Evolutionary conservation across 2,888 invertebrate genomes (phyloP).

Genomic region (Pherbina coryleti): DNA sequence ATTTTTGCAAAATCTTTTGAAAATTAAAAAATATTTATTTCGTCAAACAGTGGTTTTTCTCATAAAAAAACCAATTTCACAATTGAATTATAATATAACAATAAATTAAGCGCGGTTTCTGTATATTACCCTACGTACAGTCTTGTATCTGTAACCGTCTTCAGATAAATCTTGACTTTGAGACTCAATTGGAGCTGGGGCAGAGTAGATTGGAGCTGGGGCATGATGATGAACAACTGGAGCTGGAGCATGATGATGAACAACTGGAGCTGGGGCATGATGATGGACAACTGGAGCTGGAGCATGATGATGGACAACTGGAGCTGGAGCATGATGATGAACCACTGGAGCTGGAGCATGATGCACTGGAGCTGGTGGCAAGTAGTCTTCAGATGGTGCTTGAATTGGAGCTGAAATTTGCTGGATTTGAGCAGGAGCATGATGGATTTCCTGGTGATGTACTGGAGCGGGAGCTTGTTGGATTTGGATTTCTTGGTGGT

Average conservation of each 20-base stretch:
- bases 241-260: not conserved
- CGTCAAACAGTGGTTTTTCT: not conserved
- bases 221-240: constrained; percentile 18
- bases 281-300: constrained; percentile 6
- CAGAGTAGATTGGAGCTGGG: constrained; percentile 28
- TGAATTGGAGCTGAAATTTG: not conserved
- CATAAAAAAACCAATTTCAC: not conserved
- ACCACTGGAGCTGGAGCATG: constrained; percentile 31
- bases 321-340: constrained; percentile 25
- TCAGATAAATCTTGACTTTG: constrained; percentile 8
- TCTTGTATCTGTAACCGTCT: constrained; percentile 34
- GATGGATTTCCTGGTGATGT: not conserved
- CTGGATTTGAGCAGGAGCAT: constrained; percentile 27
- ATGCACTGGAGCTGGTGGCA: constrained; percentile 24
- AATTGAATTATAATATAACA: not conserved
- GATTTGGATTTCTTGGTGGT: not conserved
- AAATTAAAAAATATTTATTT: not conserved
- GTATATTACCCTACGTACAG: constrained; percentile 24
- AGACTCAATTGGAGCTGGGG: constrained; percentile 21
- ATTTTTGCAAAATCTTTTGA: not conserved
- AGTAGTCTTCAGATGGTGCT: not conserved
- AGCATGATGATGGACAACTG: constrained; percentile 16
- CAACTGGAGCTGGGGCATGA: constrained; percentile 28
- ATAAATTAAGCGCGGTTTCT: constrained; percentile 24
- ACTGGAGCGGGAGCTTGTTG: constrained; percentile 34